Base-by-base conservation (phyloP, 1,140 invertebrate genomes). In the Bombus confusus region DNA sequence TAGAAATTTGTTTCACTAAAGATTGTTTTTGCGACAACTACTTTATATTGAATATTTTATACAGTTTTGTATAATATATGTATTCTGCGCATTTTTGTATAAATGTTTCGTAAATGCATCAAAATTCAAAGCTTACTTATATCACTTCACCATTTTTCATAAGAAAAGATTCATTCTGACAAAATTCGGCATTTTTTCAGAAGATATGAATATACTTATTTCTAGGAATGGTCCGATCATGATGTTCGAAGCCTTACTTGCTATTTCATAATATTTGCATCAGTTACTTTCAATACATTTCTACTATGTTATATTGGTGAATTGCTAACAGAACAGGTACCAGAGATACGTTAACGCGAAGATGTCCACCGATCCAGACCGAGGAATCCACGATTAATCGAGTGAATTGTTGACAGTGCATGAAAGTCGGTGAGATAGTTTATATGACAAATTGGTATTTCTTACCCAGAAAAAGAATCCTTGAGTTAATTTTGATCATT, bases 261-360 rank as follows among this genome's bases (percentile, higher is more conserved):
- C 1, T 91, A 83, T 82, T 78, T 64, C 39, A 73, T 88, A 34
- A 81, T 91, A 71, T 69, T 92, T 12, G 52, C 87, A 25, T 92
- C 92, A 5, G 85, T 92, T 82, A 75, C 22, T 89, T 62, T 92
- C 68, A 93, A 93, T 83, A 90, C 93, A 73, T 93, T 92, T 76
- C 83, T 92, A 85, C 88, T 91, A 86, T 93, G 93, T 82, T 92
- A 90, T 43, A 88, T 93, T 72, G 91, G 92, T 13, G 91, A 93
- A 83, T 77, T 86, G 18, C 75, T 93, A 25, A 88, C 88, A 13
- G 81, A 68, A 74, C 86, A 93, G 92, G 93, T 93, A 90, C 71
- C n/a, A 28, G 31, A 8, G 39, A 62, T 28, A 5, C 28, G 10
- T 13, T 62, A 62, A 3, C 28, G 10, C 28, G 59, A 62, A n/a